phyloP scores from a whole-genome alignment of 2,113 vertebrate species.

The Zosterops borbonicus region DNA sequence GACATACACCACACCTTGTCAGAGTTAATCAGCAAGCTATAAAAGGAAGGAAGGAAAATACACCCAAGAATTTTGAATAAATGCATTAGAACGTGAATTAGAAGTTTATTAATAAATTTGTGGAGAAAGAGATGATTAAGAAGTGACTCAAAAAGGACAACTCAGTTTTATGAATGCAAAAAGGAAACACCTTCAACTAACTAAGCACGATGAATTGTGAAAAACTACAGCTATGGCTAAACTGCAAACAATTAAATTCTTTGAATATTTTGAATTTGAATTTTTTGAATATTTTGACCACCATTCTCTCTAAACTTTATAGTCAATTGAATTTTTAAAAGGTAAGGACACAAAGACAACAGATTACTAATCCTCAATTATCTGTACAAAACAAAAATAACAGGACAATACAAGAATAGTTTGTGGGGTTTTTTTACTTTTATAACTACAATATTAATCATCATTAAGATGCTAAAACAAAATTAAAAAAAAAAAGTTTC shows the following conservation, averaged over 20 bases:
- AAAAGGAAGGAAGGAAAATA: background rate
- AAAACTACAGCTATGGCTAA: background rate
- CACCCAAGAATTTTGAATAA: background rate
- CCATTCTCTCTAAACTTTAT: background rate
- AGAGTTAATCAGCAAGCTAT: background rate
- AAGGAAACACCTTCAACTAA: background rate
- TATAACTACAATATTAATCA: background rate
- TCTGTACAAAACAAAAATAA: background rate
- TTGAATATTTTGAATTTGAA: background rate
- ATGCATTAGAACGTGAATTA: background rate
- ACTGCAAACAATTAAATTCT: background rate
- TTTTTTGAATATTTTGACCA: background rate
- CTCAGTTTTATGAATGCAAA: background rate
- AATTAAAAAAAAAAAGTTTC: background rate
- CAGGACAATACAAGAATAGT: background rate
- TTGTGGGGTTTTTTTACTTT: background rate
- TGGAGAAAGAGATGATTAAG: background rate
- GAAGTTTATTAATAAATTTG: background rate
- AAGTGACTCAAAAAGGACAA: background rate
- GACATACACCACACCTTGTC: background rate
- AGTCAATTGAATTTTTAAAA: background rate
- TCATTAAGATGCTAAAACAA: background rate
- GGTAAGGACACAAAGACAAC: background rate
- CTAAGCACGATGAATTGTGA: background rate
- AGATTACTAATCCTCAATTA: background rate